Percentiles rank a stretch among this genome's conserved stretches.
These are phyloP conservation scores for Myotis findleyi DNA, from an alignment of 2,797 vertebrate species.

Conservation along the genomic window DNA sequence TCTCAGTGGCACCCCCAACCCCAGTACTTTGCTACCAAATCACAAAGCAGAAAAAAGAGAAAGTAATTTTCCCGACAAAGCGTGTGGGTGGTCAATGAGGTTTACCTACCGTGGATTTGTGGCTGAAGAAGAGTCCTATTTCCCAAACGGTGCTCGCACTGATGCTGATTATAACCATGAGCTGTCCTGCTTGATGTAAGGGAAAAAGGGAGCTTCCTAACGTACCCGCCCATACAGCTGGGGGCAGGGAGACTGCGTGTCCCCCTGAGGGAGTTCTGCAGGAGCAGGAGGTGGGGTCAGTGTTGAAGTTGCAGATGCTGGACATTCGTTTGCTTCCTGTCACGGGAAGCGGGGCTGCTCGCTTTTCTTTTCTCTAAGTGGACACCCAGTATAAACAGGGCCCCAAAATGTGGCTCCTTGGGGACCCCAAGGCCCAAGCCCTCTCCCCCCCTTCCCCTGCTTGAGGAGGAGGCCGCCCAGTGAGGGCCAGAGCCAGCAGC, in stretches of 20 bases:
- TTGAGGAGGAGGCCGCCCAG: too few species aligned
- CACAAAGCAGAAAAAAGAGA: neutral
- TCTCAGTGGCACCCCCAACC: neutral
- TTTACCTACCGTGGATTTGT: constrained; percentile 80
- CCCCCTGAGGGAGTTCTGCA: constrained; percentile 51
- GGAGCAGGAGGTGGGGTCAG: constrained; percentile 39
- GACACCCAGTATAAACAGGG: neutral
- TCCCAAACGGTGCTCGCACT: constrained; percentile 47
- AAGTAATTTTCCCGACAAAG: constrained; percentile 70
- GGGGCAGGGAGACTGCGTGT: constrained; percentile 23
- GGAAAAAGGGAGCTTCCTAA: constrained; percentile 56
- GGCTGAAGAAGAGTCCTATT: constrained; percentile 70
- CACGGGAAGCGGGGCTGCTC: neutral
- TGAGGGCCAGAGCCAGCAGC: too few species aligned
- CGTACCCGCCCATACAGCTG: constrained; percentile 52
- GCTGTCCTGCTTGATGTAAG: constrained; percentile 35
- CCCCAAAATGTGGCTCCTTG: neutral
- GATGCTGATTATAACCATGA: constrained; percentile 73
- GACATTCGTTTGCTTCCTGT: neutral
- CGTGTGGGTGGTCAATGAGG: constrained; percentile 67
- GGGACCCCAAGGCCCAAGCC: neutral
- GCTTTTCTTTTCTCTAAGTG: neutral
- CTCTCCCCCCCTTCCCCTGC: rapidly evolving
- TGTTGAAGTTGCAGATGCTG: neutral
- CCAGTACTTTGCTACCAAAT: constrained; percentile 63